These are phyloP conservation scores for Bombus cullumanus DNA, from an alignment of 1,140 invertebrate species.

Conservation along the genomic window DNA sequence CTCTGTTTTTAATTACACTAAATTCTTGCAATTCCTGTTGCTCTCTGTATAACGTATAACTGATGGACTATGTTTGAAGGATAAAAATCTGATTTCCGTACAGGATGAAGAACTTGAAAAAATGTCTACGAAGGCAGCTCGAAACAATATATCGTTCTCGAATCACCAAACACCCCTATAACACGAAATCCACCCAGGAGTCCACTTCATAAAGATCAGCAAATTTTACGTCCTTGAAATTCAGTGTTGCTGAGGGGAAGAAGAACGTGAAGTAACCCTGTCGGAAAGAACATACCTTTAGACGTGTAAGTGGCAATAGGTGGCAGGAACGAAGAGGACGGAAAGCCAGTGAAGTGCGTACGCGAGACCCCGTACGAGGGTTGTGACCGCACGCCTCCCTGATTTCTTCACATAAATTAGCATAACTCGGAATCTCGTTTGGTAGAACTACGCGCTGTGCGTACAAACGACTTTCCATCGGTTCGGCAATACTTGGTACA, in stretches of 20 bases:
- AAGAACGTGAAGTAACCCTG: not conserved
- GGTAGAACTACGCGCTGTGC: slow-evolving; percentile 13
- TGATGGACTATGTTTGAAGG: too few species aligned
- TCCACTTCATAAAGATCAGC: not conserved
- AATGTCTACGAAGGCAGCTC: not conserved
- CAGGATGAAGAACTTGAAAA: too few species aligned
- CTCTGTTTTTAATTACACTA: too few species aligned
- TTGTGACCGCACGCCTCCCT: slow-evolving; percentile 58
- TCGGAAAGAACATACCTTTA: slow-evolving; percentile 33
- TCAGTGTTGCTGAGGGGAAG: not conserved
- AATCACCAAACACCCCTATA: not conserved
- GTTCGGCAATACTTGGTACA: slow-evolving; percentile 8
- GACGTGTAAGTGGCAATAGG: slow-evolving; percentile 45
- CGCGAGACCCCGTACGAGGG: slow-evolving; percentile 48
- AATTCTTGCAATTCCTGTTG: too few species aligned
- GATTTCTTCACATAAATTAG: slow-evolving; percentile 71
- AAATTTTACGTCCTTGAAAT: slow-evolving; percentile 5
- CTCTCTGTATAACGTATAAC: too few species aligned
- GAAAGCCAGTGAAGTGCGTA: slow-evolving; percentile 29
- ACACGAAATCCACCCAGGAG: not conserved
- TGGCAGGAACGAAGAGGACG: slow-evolving; percentile 33
- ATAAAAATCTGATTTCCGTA: too few species aligned
- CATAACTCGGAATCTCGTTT: slow-evolving; percentile 67
- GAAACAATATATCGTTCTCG: too few species aligned
- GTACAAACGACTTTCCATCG: slow-evolving; percentile 27